Evolutionary conservation across 2,888 invertebrate species (phyloP).

Genomic region (Clitarchus hookeri): DNA sequence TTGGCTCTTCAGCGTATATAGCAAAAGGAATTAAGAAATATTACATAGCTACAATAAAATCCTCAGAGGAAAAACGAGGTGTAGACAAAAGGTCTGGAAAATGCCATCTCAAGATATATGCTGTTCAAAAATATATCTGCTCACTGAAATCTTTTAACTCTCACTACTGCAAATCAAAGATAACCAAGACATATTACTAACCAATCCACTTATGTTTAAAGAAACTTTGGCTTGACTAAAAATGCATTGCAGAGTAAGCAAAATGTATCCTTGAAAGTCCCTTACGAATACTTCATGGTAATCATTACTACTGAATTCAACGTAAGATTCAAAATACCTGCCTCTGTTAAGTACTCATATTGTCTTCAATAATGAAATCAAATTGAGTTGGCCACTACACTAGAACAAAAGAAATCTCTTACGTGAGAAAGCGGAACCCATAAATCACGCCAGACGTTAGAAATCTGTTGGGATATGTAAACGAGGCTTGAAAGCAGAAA

Average conservation of each 20-base stretch:
- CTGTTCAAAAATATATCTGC: too few species aligned
- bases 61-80: too few species aligned
- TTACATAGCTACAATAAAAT: too few species aligned
- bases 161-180: background rate
- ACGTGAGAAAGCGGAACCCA: background rate
- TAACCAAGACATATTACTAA: background rate
- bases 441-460: background rate
- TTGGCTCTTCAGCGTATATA: too few species aligned
- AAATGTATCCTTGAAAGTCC: background rate
- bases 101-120: too few species aligned
- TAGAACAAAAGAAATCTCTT: background rate
- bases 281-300: background rate
- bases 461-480: background rate
- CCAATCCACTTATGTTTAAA: background rate
- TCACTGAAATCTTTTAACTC: too few species aligned
- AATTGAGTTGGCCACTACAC: background rate
- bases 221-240: background rate
- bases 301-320: slow-evolving; percentile 11
- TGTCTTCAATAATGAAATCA: background rate
- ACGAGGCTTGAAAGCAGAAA: background rate
- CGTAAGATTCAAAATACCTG: background rate
- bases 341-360: background rate
- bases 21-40: too few species aligned
- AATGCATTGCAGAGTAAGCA: background rate
- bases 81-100: too few species aligned